These are phyloP conservation scores for Brenthis daphne DNA, from an alignment of 2,888 invertebrate species.

Conservation along the genomic window DNA sequence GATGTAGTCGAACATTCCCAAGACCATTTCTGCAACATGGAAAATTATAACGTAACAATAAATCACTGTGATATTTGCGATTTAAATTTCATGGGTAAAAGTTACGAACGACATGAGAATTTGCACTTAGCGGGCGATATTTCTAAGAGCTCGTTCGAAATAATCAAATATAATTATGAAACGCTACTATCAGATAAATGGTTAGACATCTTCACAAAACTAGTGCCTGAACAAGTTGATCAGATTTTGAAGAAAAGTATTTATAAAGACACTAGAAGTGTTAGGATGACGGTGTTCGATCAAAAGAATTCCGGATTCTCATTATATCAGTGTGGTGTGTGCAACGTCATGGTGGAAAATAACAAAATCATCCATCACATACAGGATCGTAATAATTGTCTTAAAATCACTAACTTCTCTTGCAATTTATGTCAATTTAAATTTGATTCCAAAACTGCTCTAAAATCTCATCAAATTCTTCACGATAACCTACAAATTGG, in stretches of 20 bases:
- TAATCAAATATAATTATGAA: constrained; percentile 50
- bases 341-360: constrained; percentile 41
- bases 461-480: constrained; percentile 37
- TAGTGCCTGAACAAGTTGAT: constrained; percentile 46
- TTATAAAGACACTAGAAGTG: constrained; percentile 44
- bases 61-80: constrained; percentile 52
- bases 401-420: constrained; percentile 3
- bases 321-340: constrained; percentile 50
- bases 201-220: constrained; percentile 48
- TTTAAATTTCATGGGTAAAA: constrained; percentile 49
- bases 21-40: constrained; percentile 46
- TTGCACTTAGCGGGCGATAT: constrained; percentile 33
- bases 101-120: constrained; percentile 48
- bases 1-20: constrained; percentile 58
- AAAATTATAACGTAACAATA: constrained; percentile 39
- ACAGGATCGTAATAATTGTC: constrained; percentile 31
- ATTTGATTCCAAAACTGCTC: constrained; percentile 30
- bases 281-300: constrained; percentile 46
- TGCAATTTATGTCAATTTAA: constrained; percentile 35
- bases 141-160: constrained; percentile 45
- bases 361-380: constrained; percentile 37
- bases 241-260: constrained; percentile 51
- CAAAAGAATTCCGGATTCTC: constrained; percentile 50
- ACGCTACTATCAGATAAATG: constrained; percentile 50
- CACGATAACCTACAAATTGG: constrained; percentile 39